These are phyloP conservation scores for Penaeus japonicus DNA, from an alignment of 1,140 invertebrate genomes.

Conservation along the genomic window DNA sequence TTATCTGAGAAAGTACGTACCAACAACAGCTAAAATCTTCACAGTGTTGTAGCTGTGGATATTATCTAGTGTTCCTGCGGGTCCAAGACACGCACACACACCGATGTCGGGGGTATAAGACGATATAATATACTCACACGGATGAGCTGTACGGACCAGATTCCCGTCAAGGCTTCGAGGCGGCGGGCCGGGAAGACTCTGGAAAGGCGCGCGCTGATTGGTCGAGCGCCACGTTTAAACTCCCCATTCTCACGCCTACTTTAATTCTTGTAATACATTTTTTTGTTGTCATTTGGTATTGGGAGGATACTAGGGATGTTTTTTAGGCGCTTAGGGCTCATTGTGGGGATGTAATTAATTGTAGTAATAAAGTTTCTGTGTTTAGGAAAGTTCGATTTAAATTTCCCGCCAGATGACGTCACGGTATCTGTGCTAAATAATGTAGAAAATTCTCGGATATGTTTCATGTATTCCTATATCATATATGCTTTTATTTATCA, in stretches of 20 bases:
- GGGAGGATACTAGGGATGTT: neutral
- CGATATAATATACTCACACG: conserved; percentile 16
- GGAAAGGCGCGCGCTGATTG: neutral
- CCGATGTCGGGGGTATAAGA: conserved; percentile 19
- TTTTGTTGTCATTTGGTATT: neutral
- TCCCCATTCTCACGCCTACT: too few species aligned
- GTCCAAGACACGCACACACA: neutral
- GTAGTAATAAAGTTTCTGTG: neutral
- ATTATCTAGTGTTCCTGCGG: neutral
- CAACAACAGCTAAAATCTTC: neutral
- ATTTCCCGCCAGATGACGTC: conserved; percentile 14
- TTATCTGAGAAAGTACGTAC: conserved; percentile 20
- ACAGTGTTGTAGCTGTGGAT: neutral
- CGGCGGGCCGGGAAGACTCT: conserved; percentile 2
- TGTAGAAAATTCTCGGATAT: neutral
- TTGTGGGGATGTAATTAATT: neutral
- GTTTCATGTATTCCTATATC: too few species aligned
- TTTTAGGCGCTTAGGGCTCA: neutral
- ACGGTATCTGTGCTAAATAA: neutral
- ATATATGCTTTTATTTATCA: too few species aligned
- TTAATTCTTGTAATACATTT: neutral
- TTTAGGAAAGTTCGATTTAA: neutral
- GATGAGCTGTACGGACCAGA: conserved; percentile 40
- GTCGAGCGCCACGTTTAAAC: neutral
- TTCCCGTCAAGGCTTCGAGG: conserved; percentile 42